Evolutionary conservation across 2,113 vertebrate genomes (phyloP), one percentile per base, ranked within the genome.

Genomic region (Cavia porcellus): DNA sequence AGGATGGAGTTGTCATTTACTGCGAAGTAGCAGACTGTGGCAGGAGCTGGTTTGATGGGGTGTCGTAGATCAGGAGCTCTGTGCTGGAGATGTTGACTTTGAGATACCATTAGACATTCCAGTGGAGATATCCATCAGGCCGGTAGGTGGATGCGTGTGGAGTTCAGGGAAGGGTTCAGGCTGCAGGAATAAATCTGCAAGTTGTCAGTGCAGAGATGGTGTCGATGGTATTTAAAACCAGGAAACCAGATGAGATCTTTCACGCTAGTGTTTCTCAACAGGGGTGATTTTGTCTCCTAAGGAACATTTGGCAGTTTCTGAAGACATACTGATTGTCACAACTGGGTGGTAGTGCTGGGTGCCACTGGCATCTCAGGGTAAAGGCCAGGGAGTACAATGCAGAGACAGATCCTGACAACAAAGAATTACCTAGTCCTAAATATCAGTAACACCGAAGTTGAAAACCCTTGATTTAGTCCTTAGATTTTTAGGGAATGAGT

Each of bases 1-100:
- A 22, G 77, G 89, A 96, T 94, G 88, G 94, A 90, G 88, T 80
- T 97, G 94, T 95, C 95, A 50, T 62, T 94, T 47, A 50, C 93
- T 85, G 95, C 2, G 1, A 59, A 88, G 74, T n/a, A 89, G 79
- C 92, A 52, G 95, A 45, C 45, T 85, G 74, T 0, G 0, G 90
- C 24, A 86, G 93, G 87, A 25, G 45, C 45, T 38, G 87, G 47
- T 89, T 68, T 85, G 95, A 93, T 0, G 32, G 50, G 77, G 45
- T 81, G 52, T 57, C 35, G 9, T 93, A 62, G 95, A 88, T 96
- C 94, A 90, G 95, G 94, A 95, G 92, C 17, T 59, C 84, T 42
- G 81, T 30, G 38, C 45, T 88, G 81, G 92, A 92, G 82, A 80
- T 70, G 94, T 50, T 92, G 87, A 92, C 70, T 94, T 81, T 52